Conservation (phyloP, 2,888 invertebrate genomes). For the Drymonia ruficornis region DNA sequence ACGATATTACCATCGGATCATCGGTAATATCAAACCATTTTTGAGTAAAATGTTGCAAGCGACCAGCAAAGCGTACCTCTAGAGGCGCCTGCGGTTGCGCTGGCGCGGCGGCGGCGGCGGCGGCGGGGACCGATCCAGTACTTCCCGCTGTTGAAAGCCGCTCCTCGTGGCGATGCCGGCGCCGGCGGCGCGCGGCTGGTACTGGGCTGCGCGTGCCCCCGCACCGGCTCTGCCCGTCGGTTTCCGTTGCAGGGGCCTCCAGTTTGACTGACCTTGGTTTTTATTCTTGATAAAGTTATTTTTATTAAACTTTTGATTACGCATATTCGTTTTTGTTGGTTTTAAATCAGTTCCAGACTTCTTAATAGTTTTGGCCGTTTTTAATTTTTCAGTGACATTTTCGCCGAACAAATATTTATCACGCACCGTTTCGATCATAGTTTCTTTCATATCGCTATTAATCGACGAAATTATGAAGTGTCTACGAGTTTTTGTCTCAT, state of each 20-base stretch:
- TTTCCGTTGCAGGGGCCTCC: slow-evolving; percentile 1
- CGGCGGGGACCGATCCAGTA: neutral
- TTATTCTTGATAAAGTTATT: neutral
- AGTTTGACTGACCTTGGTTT: slow-evolving; percentile 3
- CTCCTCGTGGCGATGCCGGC: neutral
- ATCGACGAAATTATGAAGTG: neutral
- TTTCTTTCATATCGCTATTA: slow-evolving; percentile 2
- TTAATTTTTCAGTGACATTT: slow-evolving; percentile 6
- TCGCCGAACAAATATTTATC: slow-evolving; percentile 7
- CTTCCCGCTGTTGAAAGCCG: neutral
- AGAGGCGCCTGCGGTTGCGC: neutral
- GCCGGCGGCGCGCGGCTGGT: neutral
- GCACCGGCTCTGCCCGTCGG: neutral
- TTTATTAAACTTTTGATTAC: neutral
- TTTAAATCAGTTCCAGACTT: slow-evolving; percentile 1
- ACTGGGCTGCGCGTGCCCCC: neutral
- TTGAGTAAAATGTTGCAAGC: slow-evolving; percentile 2
- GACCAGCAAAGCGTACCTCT: slow-evolving; percentile 7
- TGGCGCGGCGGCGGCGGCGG: slow-evolving; percentile 3
- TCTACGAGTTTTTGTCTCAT: neutral
- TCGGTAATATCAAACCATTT: slow-evolving; percentile 2
- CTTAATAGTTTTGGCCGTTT: slow-evolving; percentile 2
- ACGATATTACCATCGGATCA: neutral
- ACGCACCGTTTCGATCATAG: neutral
- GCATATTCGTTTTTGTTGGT: neutral